Conservation (phyloP, 2,113 vertebrate species). For the Carettochelys insculpta region DNA sequence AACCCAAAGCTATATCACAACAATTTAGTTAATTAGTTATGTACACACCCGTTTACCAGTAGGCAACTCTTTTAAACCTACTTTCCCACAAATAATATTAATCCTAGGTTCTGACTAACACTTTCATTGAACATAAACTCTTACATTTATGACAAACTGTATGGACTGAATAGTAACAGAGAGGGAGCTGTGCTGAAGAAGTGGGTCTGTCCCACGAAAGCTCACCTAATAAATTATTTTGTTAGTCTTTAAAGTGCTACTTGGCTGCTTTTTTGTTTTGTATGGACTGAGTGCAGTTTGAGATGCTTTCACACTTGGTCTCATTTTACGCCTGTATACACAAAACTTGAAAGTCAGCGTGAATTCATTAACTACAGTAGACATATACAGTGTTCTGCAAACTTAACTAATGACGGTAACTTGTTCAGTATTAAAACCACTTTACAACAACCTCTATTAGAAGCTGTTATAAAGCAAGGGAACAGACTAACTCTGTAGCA, state of each 20-base stretch:
- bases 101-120: neutral
- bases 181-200: too few relatives aligned
- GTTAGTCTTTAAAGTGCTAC: too few relatives aligned
- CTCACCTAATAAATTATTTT: too few relatives aligned
- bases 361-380: neutral
- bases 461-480: neutral
- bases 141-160: neutral
- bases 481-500: neutral
- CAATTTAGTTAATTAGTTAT: neutral
- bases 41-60: neutral
- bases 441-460: neutral
- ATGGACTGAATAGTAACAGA: neutral
- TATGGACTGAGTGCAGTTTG: neutral
- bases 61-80: neutral
- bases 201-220: too few relatives aligned
- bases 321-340: neutral
- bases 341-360: neutral
- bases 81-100: neutral
- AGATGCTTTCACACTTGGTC: neutral
- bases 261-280: too few relatives aligned
- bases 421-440: neutral
- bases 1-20: neutral
- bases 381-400: neutral
- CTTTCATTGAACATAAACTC: neutral
- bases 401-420: neutral